These are phyloP conservation scores for Apotomis turbidana DNA, from an alignment of 2,888 invertebrate species.

Conservation along the genomic window DNA sequence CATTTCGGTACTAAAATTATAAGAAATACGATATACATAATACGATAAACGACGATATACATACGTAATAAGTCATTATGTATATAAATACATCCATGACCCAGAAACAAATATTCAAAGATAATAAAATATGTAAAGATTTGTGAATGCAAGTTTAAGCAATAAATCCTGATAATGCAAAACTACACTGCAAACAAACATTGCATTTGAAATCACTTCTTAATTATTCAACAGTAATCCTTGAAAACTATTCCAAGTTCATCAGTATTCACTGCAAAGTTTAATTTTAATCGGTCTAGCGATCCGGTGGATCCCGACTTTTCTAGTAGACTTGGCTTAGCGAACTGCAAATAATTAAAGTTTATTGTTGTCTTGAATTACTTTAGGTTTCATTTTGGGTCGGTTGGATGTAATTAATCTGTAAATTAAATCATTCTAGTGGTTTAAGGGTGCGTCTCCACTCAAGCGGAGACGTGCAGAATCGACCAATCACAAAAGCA, in stretches of 20 bases:
- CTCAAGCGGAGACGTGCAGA: too few relatives aligned
- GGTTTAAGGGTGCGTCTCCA: too few relatives aligned
- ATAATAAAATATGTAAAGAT: too few relatives aligned
- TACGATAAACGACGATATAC: too few relatives aligned
- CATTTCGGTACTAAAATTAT: too few relatives aligned
- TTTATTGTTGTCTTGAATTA: background rate
- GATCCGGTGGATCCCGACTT: background rate
- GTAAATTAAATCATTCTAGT: too few relatives aligned
- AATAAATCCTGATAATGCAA: background rate
- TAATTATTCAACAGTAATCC: conserved; percentile 17
- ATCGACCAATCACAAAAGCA: too few relatives aligned
- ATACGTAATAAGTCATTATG: too few relatives aligned
- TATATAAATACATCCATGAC: too few relatives aligned
- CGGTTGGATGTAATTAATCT: too few relatives aligned
- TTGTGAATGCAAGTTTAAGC: background rate
- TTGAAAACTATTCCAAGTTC: conserved; percentile 22
- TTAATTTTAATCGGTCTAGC: conserved; percentile 29
- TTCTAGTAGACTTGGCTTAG: conserved; percentile 1
- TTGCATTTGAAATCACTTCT: conserved; percentile 11
- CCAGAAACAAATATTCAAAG: too few relatives aligned
- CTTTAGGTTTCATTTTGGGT: background rate
- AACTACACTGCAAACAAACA: background rate
- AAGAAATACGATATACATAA: too few relatives aligned
- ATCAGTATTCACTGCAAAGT: conserved; percentile 35
- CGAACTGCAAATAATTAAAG: conserved; percentile 6